Percentiles rank a stretch among this genome's conserved stretches.
Conservation (phyloP, 92 coral and sea anemone species). For the Micromussa lordhowensis region DNA sequence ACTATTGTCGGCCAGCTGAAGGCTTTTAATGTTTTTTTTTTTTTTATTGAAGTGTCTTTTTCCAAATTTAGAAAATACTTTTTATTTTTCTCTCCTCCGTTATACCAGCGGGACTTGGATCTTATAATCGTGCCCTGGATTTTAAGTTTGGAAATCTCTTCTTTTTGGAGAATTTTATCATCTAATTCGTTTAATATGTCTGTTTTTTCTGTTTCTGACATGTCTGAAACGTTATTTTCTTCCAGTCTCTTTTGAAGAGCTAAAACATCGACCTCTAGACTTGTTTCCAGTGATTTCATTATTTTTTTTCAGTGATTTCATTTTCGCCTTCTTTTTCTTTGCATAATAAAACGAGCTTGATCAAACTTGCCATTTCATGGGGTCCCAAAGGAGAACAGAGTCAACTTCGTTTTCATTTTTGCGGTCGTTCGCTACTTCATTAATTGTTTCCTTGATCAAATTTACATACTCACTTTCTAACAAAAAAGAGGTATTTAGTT, state of each 20-base stretch:
- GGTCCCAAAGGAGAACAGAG: conserved; percentile 18
- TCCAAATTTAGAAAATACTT: neutral
- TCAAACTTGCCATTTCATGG: conserved; percentile 28
- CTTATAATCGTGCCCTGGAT: too few species aligned
- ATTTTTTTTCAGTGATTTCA: too few species aligned
- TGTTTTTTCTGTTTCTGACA: too few species aligned
- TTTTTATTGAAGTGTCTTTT: too few species aligned
- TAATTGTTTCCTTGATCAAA: conserved; percentile 14
- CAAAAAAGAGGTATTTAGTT: conserved; percentile 8
- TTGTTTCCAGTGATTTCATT: neutral
- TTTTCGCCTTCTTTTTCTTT: conserved; percentile 5
- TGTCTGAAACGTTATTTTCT: too few species aligned
- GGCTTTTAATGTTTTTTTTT: neutral
- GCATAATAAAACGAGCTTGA: conserved; percentile 14
- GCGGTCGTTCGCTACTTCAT: conserved; percentile 28
- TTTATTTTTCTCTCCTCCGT: too few species aligned
- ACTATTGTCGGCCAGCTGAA: neutral
- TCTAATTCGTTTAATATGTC: too few species aligned
- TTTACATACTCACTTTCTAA: conserved; percentile 12
- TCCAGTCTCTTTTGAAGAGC: too few species aligned
- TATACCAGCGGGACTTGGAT: too few species aligned
- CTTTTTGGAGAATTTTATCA: too few species aligned
- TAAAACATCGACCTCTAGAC: too few species aligned
- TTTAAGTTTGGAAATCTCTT: too few species aligned
- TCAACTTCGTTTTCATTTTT: neutral